Percentiles rank a stretch among this genome's conserved stretches.
phyloP scores from a whole-genome alignment of 2,888 invertebrate genomes.

The Rotaria socialis region DNA sequence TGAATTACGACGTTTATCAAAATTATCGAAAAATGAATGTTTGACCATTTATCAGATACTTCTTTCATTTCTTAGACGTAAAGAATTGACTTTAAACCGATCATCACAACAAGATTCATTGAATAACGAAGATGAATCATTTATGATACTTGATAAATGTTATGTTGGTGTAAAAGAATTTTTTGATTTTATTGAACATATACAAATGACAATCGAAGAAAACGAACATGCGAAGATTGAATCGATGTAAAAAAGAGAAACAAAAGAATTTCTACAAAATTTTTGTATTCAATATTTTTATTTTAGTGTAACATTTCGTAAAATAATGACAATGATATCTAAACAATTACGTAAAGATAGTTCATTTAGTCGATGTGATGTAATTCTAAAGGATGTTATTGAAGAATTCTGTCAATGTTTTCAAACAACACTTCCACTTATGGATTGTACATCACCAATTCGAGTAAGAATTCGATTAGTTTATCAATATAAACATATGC shows the following conservation, averaged over 20 bases:
- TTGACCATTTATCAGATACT: constrained; percentile 21
- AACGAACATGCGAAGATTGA: constrained; percentile 1
- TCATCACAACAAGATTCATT: not conserved
- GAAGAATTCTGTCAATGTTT: not conserved
- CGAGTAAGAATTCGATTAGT: not conserved
- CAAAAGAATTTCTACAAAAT: not conserved
- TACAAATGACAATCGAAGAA: constrained; percentile 30
- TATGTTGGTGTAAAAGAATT: constrained; percentile 28
- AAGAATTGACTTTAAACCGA: not conserved
- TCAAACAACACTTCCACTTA: not conserved
- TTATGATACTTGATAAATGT: constrained; percentile 16
- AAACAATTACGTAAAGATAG: constrained; percentile 25
- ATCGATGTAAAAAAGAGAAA: not conserved
- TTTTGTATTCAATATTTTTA: not conserved
- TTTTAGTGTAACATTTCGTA: constrained; percentile 21
- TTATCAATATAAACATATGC: not conserved
- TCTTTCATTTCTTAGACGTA: constrained; percentile 14
- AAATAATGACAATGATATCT: not conserved
- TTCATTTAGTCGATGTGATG: constrained; percentile 4
- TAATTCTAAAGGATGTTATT: not conserved
- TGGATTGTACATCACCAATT: not conserved
- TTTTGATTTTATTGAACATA: constrained; percentile 31
- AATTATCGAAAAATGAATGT: not conserved
- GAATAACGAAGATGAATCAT: constrained; percentile 8
- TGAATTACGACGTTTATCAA: constrained; percentile 3